Conservation (phyloP, 2,888 invertebrate species). For the Lomographa bimaculata region DNA sequence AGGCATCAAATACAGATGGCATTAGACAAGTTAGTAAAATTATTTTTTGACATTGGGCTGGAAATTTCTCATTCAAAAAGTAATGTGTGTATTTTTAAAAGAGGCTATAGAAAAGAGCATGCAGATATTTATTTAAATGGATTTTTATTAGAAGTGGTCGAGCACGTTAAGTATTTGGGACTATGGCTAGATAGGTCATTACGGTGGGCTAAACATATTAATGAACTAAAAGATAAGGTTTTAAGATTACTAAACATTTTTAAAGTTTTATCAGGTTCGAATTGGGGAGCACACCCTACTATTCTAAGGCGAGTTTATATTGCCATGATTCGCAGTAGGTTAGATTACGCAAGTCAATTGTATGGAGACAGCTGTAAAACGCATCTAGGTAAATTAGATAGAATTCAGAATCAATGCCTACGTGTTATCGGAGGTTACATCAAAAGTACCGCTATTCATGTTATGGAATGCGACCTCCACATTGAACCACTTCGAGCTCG, state of each 20-base stretch:
- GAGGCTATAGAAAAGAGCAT: no score
- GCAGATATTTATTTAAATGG: slow-evolving; percentile 17
- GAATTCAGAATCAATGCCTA: slow-evolving; percentile 29
- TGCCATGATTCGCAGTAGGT: slow-evolving; percentile 30
- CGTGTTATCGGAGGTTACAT: slow-evolving; percentile 31
- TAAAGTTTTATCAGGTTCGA: no score
- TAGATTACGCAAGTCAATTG: slow-evolving; percentile 32
- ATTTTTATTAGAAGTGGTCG: slow-evolving; percentile 4
- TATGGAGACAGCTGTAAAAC: slow-evolving; percentile 19
- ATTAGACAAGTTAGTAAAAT: no score
- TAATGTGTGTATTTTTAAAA: slow-evolving; percentile 34
- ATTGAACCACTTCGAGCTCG: slow-evolving; percentile 19
- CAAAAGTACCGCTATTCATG: slow-evolving; percentile 28
- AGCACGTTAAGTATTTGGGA: slow-evolving; percentile 35
- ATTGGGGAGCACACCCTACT: slow-evolving; percentile 37
- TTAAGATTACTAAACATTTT: no score
- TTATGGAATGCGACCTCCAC: slow-evolving; percentile 17
- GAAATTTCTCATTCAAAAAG: slow-evolving; percentile 31
- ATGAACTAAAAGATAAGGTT: no score
- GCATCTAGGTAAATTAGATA: slow-evolving; percentile 28
- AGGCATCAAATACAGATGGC: slow-evolving; percentile 3
- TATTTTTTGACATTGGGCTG: slow-evolving; percentile 22
- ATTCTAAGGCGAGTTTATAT: slow-evolving; percentile 35
- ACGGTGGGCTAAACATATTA: no score
- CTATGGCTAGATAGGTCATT: slow-evolving; percentile 36